A percentile compares a stretch with the other conserved stretches of the same genome.
These are phyloP conservation scores for Rhadinocentrus ornatus DNA, from an alignment of 2,797 vertebrate genomes.

Conservation along the genomic window DNA sequence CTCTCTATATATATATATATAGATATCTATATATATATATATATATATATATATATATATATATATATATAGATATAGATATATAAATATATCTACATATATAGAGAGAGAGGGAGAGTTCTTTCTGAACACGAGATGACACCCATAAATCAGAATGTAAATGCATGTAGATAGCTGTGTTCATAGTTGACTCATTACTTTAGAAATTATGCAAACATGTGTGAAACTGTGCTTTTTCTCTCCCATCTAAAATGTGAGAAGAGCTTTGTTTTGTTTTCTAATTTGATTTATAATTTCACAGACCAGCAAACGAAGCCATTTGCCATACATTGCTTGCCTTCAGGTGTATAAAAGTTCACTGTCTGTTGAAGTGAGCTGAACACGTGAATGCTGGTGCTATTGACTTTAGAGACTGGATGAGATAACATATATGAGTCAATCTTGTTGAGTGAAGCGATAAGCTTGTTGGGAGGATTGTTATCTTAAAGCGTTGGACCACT, in stretches of 20 bases:
- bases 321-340: conserved; percentile 27
- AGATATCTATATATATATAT: too few relatives aligned
- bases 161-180: not conserved
- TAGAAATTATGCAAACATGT: not conserved
- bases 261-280: not conserved
- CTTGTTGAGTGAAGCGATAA: conserved; percentile 68
- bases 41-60: too few relatives aligned
- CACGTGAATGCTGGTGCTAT: conserved; percentile 45
- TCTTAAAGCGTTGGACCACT: conserved; percentile 63
- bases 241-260: not conserved
- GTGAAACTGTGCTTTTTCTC: not conserved
- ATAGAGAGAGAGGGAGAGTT: too few relatives aligned
- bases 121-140: not conserved
- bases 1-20: too few relatives aligned
- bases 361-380: conserved; percentile 20
- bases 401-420: conserved; percentile 32
- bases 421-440: conserved; percentile 68
- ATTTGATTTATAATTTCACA: not conserved
- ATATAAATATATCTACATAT: too few relatives aligned
- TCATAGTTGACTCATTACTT: not conserved
- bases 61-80: too few relatives aligned
- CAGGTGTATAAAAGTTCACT: conserved; percentile 4
- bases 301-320: conserved; percentile 20
- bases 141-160: not conserved
- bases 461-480: conserved; percentile 57